These are phyloP conservation scores for Tetranychus piercei DNA, from an alignment of 2,888 invertebrate species.

Conservation along the genomic window DNA sequence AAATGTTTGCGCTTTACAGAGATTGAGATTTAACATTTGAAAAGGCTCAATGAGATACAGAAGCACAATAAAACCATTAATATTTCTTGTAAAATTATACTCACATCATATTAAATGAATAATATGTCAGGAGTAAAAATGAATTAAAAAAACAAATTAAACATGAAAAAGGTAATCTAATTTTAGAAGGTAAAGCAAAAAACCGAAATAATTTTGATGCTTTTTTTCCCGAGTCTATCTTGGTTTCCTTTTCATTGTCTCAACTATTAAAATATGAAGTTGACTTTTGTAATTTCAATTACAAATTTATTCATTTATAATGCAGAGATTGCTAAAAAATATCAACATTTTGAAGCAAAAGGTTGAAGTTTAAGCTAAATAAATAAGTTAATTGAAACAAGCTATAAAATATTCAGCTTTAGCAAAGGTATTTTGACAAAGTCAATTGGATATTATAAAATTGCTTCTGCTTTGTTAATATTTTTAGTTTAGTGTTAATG, in stretches of 20 bases:
- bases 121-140: not conserved
- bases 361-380: not conserved
- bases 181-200: not conserved
- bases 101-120: not conserved
- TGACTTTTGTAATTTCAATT: not conserved
- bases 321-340: not conserved
- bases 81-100: not conserved
- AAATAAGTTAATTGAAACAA: not conserved
- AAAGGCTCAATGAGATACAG: not conserved
- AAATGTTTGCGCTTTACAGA: too few relatives aligned
- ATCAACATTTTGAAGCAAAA: not conserved
- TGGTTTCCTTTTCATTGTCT: not conserved
- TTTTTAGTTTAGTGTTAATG: not conserved
- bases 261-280: not conserved
- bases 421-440: not conserved
- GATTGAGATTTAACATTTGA: too few relatives aligned
- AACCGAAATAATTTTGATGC: not conserved
- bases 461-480: not conserved
- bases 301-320: not conserved
- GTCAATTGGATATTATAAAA: not conserved
- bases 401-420: not conserved
- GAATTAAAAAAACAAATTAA: not conserved
- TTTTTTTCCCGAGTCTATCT: too few relatives aligned
- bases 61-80: not conserved
- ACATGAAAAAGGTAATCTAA: not conserved